Evolutionary conservation across 1,140 invertebrate species (phyloP), one percentile per base, ranked within the genome.

Genomic region (Panagrolaimus sp.): DNA sequence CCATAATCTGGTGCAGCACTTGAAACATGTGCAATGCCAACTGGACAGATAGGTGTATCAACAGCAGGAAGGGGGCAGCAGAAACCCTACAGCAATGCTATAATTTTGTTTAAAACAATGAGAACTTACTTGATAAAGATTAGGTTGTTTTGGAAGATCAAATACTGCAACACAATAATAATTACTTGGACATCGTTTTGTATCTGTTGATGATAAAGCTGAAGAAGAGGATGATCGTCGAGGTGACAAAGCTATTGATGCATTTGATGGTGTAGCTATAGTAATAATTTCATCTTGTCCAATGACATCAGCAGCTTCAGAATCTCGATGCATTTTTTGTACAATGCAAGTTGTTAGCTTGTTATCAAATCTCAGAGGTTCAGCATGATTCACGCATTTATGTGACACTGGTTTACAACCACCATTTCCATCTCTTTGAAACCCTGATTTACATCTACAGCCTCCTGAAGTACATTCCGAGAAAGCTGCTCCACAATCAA

Each of bases 401-500:
- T 78, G 74, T 8, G 73, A 67, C 16, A 75, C 70, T 0, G 77
- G 77, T 44, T 80, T 79, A 63, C 77, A 79, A 9, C 77, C 77
- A 9, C 78, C 77, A 63, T 66, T 57, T 16, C 75, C 72, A 66
- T 79, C 76, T 63, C 75, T 25, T 53, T 79, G 72, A 66, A 79
- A 79, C 11, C 77, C 78, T 25, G 43, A 63, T 57, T 79, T 79
- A 69, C 77, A 79, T 46, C 78, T 47, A 46, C 77, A 79, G 8
- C 78, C 78, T 9, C 75, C 75, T 7, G 70, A 53, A 5, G 74
- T 62, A 48, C 77, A 79, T 53, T 80, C 78, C 0, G 69, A 70
- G 57, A 78, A 79, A 7, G 77, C 77, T 13, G 77, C 72, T 4
- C 69, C 72, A 62, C 77, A 79, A 48, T 79, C 77, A 38, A 79